Evolutionary conservation across 92 coral and sea anemone genomes (phyloP), one percentile per base, ranked within the genome.

Genomic region (Pocillopora meandrina): DNA sequence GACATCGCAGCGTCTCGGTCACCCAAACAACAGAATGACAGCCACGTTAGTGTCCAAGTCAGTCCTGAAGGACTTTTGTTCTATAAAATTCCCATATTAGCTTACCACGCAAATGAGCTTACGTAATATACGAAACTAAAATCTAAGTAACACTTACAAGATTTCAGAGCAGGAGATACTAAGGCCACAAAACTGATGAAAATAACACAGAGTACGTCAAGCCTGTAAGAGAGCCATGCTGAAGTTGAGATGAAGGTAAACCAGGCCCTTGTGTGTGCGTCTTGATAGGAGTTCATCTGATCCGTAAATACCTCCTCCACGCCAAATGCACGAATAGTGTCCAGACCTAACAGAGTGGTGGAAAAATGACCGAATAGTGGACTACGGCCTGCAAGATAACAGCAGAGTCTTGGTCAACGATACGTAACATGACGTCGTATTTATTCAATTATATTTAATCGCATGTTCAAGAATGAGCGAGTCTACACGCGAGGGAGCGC

Each of bases 291-390:
- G 33, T 90, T 86, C 86, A 94, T 89, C 89, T 94, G 97, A 55
- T 86, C 91, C 16, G 88, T 85, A 78, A 95, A 94, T 0, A 94
- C 90, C 33, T 84, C 88, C 79, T 95, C 90, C n/a, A 89, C 91
- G 4, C 92, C 85, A 34, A 85, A 94, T 16, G 98, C 95, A 68
- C 98, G 98, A 75, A 95, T 94, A 5, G 98, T 95, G 79, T 92
- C 92, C 84, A 95, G 77, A n/a, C 98, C 98, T n/a, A 94, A 93
- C 26, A 95, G 95, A 33, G 98, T 95, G 67, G 98, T 95, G 55
- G 98, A 95, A 66, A 95, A 91, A 86, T 95, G 98, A 62, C 98
- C 97, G 58, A 92, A 95, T 60, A 95, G 75, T 23, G 98, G 98
- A 75, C 98, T 95, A 9, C 98, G 98, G 78, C 90, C 98, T 95